Percentiles rank a stretch among this genome's conserved stretches.
Conservation (phyloP, 2,797 vertebrate genomes). For the Sebastes taczanowskii region DNA sequence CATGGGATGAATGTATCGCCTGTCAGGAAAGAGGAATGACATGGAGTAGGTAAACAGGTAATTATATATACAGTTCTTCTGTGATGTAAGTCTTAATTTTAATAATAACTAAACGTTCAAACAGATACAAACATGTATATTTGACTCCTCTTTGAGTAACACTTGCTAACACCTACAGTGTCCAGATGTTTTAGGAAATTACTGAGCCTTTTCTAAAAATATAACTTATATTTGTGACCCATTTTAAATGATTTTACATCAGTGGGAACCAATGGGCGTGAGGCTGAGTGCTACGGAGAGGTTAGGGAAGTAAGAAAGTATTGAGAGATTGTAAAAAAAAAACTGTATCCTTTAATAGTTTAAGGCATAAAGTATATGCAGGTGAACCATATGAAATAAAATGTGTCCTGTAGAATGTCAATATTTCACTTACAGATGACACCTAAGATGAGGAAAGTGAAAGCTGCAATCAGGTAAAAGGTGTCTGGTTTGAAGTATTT, state of each 20-base stretch:
- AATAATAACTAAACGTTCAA: background rate
- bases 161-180: background rate
- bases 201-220: background rate
- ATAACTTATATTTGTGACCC: background rate
- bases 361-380: background rate
- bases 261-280: accelerated
- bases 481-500: conserved; percentile 78
- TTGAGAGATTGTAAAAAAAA: no score
- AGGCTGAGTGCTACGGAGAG: background rate
- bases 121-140: background rate
- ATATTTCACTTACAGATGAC: conserved; percentile 82
- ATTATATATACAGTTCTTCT: background rate
- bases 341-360: background rate
- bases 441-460: conserved; percentile 81
- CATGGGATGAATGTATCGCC: conserved; percentile 86
- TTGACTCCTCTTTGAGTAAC: background rate
- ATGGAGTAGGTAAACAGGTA: background rate
- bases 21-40: conserved; percentile 51
- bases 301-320: no score
- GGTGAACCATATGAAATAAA: background rate
- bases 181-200: background rate
- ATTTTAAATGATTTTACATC: background rate
- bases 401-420: background rate
- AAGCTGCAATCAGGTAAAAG: conserved; percentile 73
- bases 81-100: background rate